Conservation (phyloP, 1,140 invertebrate genomes). For the Tetramorium parvispinum region DNA sequence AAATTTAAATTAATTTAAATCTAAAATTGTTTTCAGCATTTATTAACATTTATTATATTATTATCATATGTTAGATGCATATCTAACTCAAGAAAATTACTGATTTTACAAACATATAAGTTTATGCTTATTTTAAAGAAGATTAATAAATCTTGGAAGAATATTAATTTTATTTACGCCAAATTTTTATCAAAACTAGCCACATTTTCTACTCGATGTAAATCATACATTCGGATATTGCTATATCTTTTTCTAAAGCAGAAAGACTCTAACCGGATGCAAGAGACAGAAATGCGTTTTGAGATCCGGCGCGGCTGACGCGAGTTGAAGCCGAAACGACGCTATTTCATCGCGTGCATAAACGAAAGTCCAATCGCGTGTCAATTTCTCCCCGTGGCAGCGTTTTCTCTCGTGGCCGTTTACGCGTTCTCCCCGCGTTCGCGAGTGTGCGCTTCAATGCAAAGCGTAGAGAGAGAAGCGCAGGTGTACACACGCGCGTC, state of each 20-base stretch:
- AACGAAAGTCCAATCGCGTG: constrained; percentile 79
- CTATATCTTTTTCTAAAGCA: background rate
- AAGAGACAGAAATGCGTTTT: background rate
- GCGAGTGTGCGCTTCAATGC: background rate
- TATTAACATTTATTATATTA: background rate
- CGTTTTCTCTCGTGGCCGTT: constrained; percentile 78
- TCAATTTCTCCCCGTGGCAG: constrained; percentile 76
- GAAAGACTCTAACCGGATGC: background rate
- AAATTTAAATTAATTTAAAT: background rate
- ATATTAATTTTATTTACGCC: background rate
- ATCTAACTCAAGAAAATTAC: background rate
- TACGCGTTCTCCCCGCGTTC: constrained; percentile 69
- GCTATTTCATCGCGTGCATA: constrained; percentile 52
- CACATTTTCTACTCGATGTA: background rate
- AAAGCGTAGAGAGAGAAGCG: background rate
- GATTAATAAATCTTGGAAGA: background rate
- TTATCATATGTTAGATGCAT: background rate
- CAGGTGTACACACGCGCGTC: background rate
- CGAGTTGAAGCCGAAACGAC: background rate
- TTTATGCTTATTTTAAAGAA: background rate
- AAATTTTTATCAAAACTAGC: background rate
- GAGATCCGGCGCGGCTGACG: background rate
- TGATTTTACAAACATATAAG: background rate
- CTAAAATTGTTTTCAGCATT: background rate
- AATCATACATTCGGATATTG: background rate